Percentiles rank a stretch among this genome's conserved stretches.
Conservation (phyloP, 2,888 invertebrate genomes). For the Aproaerema taeniolella region DNA sequence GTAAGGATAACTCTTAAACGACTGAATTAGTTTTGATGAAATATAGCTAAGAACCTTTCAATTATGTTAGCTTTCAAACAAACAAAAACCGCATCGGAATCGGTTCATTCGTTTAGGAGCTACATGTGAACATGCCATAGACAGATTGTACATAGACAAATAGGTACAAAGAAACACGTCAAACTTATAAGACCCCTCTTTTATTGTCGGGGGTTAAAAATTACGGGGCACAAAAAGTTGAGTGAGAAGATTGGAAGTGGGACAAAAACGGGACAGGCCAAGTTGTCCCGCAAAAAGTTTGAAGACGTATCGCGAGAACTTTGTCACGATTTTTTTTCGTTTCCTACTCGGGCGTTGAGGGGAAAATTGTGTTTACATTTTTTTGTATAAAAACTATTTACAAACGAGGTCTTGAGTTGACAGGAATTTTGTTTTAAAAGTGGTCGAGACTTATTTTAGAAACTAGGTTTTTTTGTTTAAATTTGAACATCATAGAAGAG, state of each 20-base stretch:
- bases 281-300: slow-evolving; percentile 8
- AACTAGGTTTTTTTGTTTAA: too few relatives aligned
- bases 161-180: too few relatives aligned
- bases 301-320: slow-evolving; percentile 7
- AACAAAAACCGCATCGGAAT: neutral
- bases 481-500: too few relatives aligned
- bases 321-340: neutral
- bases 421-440: too few relatives aligned
- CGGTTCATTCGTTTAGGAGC: neutral
- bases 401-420: too few relatives aligned
- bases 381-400: too few relatives aligned
- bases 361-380: too few relatives aligned
- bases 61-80: neutral
- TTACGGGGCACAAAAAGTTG: neutral
- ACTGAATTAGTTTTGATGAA: too few relatives aligned
- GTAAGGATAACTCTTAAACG: too few relatives aligned
- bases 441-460: too few relatives aligned
- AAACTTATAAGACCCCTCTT: neutral
- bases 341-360: neutral
- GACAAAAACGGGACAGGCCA: slow-evolving; percentile 3
- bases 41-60: neutral
- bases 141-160: neutral
- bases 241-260: neutral
- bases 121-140: neutral
- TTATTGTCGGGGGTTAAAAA: neutral